Conservation (phyloP, 2,113 vertebrate species). For the Thalassarche chlororhynchos region DNA sequence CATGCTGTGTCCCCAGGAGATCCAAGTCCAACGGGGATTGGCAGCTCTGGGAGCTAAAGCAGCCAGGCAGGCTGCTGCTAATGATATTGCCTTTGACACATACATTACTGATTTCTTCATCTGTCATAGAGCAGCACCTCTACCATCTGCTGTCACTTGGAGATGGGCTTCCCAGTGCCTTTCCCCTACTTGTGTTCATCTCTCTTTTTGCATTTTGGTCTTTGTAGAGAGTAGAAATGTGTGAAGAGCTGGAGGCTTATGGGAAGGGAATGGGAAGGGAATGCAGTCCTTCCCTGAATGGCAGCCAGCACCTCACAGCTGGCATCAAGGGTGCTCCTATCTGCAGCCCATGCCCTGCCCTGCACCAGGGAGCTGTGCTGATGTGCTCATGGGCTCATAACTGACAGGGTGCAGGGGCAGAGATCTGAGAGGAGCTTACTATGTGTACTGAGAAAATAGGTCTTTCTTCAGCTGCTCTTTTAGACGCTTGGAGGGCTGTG, state of each 20-base stretch:
- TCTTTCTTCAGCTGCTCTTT: neutral
- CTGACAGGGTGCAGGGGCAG: neutral
- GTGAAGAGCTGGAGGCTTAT: neutral
- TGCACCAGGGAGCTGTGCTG: neutral
- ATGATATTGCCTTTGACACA: neutral
- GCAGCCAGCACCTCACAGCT: neutral
- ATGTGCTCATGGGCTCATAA: neutral
- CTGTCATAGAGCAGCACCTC: neutral
- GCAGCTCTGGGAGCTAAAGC: neutral
- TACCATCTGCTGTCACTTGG: conserved; percentile 24
- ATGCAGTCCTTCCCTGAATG: neutral
- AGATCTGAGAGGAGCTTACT: neutral
- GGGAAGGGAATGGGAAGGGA: neutral
- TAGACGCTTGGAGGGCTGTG: neutral
- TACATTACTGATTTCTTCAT: neutral
- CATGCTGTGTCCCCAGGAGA: neutral
- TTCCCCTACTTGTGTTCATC: neutral
- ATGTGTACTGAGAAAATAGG: neutral
- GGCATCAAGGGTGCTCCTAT: neutral
- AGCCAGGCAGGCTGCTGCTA: neutral
- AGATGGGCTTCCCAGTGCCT: neutral
- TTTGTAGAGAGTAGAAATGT: neutral
- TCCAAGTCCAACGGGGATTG: neutral
- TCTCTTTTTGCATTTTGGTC: neutral
- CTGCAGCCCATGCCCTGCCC: neutral